These are phyloP conservation scores for Drosophila willistoni DNA, from an alignment of 1,140 invertebrate species.

Conservation along the genomic window DNA sequence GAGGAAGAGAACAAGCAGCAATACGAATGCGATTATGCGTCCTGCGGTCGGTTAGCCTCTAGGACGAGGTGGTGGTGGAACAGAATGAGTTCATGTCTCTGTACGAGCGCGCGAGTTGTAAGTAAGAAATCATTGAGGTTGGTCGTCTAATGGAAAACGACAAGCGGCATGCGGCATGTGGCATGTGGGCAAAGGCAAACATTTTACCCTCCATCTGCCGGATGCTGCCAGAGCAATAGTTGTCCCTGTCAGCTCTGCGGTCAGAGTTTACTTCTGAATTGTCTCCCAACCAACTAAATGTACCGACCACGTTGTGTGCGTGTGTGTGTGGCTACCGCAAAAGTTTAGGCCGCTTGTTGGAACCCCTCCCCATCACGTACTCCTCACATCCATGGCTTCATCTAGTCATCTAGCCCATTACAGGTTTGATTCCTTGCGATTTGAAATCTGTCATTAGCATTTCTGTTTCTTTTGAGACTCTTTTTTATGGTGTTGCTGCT, in stretches of 20 bases:
- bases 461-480: slow-evolving; percentile 5
- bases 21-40: slow-evolving; percentile 75
- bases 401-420: not conserved
- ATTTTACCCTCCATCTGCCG: slow-evolving; percentile 49
- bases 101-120: slow-evolving; percentile 62
- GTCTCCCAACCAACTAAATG: not conserved
- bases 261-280: slow-evolving; percentile 48
- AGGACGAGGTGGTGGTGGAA: not conserved
- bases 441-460: slow-evolving; percentile 25
- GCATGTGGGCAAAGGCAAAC: slow-evolving; percentile 63
- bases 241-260: slow-evolving; percentile 55
- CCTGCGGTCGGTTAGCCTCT: slow-evolving; percentile 12
- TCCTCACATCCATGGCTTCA: not conserved
- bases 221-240: slow-evolving; percentile 68
- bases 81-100: slow-evolving; percentile 22
- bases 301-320: slow-evolving; percentile 14
- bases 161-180: slow-evolving; percentile 74
- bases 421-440: slow-evolving; percentile 4
- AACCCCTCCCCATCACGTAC: not conserved
- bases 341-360: slow-evolving; percentile 50
- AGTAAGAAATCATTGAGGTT: slow-evolving; percentile 81
- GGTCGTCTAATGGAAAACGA: slow-evolving; percentile 79
- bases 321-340: slow-evolving; percentile 61
- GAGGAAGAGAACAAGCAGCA: slow-evolving; percentile 16
- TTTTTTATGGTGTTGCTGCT: not conserved